Evolutionary conservation across 1,140 invertebrate species (phyloP), one percentile per base, ranked within the genome.

Genomic region (Reticulitermes speratus): DNA sequence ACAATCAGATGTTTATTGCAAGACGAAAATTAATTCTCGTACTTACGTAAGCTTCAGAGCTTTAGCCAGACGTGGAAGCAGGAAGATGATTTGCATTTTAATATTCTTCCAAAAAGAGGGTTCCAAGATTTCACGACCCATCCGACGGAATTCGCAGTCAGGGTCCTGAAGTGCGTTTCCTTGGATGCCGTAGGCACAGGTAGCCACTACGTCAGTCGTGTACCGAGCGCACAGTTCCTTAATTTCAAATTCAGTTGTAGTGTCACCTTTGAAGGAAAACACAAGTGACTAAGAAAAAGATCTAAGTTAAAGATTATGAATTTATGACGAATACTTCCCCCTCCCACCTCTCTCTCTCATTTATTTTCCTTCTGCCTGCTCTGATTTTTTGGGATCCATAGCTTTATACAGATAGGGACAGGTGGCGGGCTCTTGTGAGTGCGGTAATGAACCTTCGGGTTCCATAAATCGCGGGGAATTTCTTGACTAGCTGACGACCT

Each of bases 201-300:
- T 91, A 5, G 91, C 92, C 44, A 95, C 94, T 3, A 94, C 90
- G 87, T 95, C 94, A 44, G 94, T 94, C 0, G 92, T 92, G 86
- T 92, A 95, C 32, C 90, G 91, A 0, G 90, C 91, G 44, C 91
- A 89, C 0, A 93, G 44, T 19, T 93, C 91, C 83, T 91, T 91
- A 0, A 92, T 83, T 75, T 92, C 87, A 23, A 88, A 21, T 23
- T 82, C 87, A 30, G 44, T 69, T 44, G 44, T 48, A 38, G 48
- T 14, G 21, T 5, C 21, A 3, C 86, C 55, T 59, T 59, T 23
- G 38, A 38, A 38, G 38, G 38, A 38, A 38, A 38, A 38, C 38
- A 5, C 38, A 38, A 38, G 5, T 38, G 38, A 38, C 38, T 38
- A 38, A 38, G 38, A 2, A 38, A 38, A 2, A 38, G 38, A 38